phyloP scores from a whole-genome alignment of 2,113 vertebrate genomes.

The Dinomys branickii region DNA sequence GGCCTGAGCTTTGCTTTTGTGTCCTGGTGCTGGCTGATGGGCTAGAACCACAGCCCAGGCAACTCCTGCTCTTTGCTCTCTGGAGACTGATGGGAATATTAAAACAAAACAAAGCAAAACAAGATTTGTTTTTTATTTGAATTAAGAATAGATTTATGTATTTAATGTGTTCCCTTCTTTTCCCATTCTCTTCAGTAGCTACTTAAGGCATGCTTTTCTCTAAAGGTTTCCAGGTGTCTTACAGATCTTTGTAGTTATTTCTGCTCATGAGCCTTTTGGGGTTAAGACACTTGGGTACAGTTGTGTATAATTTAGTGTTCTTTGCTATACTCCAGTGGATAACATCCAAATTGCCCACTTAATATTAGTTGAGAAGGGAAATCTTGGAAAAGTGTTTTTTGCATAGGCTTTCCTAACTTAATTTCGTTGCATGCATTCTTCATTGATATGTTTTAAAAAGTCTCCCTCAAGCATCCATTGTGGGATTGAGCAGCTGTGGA shows the following conservation, averaged over 20 bases:
- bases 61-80: neutral
- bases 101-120: neutral
- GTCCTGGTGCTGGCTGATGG: neutral
- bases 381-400: neutral
- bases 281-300: neutral
- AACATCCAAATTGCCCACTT: neutral
- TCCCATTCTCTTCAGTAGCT: neutral
- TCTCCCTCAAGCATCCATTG: neutral
- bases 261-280: neutral
- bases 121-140: slow-evolving; percentile 36
- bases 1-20: neutral
- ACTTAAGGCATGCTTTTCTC: neutral
- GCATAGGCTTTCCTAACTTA: neutral
- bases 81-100: slow-evolving; percentile 19
- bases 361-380: neutral
- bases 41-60: neutral
- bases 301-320: neutral
- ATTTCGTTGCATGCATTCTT: neutral
- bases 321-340: neutral
- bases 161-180: neutral
- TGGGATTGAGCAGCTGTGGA: neutral
- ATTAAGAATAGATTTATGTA: neutral
- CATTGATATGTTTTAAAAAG: neutral
- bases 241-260: neutral
- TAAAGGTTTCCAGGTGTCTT: neutral